phyloP scores from a whole-genome alignment of 2,797 vertebrate species.

The Clarias platycephalus region DNA sequence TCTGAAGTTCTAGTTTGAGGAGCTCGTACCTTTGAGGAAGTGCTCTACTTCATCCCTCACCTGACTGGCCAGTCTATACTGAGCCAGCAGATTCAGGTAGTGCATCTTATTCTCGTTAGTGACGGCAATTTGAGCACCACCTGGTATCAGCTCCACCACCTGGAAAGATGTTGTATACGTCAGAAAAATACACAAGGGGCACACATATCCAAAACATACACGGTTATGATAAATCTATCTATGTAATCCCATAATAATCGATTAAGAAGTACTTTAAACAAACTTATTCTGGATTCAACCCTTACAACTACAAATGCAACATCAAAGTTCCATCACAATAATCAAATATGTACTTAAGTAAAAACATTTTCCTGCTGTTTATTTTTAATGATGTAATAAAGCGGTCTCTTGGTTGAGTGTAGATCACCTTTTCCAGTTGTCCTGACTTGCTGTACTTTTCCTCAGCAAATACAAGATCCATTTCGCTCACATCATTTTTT shows the following conservation, averaged over 20 bases:
- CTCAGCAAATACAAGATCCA: conserved; percentile 97
- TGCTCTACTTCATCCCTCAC: conserved; percentile 97
- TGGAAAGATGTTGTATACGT: conserved; percentile 59
- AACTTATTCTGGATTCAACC: not conserved
- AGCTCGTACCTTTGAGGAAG: conserved; percentile 90
- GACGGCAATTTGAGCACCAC: conserved; percentile 89
- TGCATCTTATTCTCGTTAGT: conserved; percentile 97
- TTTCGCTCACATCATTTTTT: conserved; percentile 97
- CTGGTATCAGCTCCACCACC: conserved; percentile 92
- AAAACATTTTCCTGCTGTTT: not conserved
- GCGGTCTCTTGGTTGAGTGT: not conserved
- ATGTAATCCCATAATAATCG: not conserved
- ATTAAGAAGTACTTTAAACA: not conserved
- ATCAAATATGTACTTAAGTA: not conserved
- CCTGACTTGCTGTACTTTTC: conserved; percentile 95
- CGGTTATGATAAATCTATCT: not conserved
- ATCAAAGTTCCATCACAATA: not conserved
- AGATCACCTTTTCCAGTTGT: conserved; percentile 94
- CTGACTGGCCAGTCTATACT: conserved; percentile 93
- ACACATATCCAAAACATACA: not conserved
- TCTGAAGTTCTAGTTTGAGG: not conserved
- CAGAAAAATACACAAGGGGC: not conserved
- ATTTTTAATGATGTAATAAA: not conserved
- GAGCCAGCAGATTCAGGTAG: conserved; percentile 94
- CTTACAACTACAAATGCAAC: not conserved